These are phyloP conservation scores for Sorex maritimensis DNA, from an alignment of 2,797 vertebrate genomes.

Conservation along the genomic window DNA sequence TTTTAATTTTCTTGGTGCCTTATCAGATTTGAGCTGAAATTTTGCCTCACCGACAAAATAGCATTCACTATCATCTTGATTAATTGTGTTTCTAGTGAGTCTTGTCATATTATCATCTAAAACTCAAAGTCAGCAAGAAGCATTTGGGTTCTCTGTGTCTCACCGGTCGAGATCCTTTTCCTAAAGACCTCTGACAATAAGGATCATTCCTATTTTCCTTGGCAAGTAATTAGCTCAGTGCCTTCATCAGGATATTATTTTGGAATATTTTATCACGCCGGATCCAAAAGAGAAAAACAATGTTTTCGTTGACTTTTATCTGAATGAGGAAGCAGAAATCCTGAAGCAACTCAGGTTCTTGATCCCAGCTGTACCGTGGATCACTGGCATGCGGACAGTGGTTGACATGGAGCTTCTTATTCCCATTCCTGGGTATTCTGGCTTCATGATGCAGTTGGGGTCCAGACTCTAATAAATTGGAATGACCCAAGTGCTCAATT, in stretches of 20 bases:
- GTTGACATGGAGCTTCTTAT: background rate
- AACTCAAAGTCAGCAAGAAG: slow-evolving; percentile 73
- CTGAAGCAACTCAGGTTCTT: background rate
- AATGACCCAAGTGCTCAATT: background rate
- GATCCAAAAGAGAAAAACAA: background rate
- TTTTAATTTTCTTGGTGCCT: slow-evolving; percentile 80
- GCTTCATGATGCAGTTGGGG: background rate
- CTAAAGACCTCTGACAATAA: slow-evolving; percentile 66
- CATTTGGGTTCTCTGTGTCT: slow-evolving; percentile 36
- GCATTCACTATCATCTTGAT: slow-evolving; percentile 88
- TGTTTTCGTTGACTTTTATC: background rate
- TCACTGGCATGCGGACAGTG: background rate
- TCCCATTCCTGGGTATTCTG: background rate
- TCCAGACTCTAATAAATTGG: background rate
- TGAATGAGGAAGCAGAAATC: background rate
- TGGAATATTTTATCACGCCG: slow-evolving; percentile 60
- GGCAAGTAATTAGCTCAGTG: slow-evolving; percentile 62
- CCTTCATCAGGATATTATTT: slow-evolving; percentile 56
- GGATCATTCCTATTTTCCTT: slow-evolving; percentile 50
- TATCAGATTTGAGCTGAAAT: slow-evolving; percentile 87
- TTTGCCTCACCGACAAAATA: slow-evolving; percentile 85
- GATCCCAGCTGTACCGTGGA: background rate
- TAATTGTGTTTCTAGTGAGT: slow-evolving; percentile 88
- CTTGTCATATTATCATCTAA: slow-evolving; percentile 76
- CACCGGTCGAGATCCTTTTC: slow-evolving; percentile 59